Conservation (phyloP, 2,113 vertebrate species). For the Penelope pileata region DNA sequence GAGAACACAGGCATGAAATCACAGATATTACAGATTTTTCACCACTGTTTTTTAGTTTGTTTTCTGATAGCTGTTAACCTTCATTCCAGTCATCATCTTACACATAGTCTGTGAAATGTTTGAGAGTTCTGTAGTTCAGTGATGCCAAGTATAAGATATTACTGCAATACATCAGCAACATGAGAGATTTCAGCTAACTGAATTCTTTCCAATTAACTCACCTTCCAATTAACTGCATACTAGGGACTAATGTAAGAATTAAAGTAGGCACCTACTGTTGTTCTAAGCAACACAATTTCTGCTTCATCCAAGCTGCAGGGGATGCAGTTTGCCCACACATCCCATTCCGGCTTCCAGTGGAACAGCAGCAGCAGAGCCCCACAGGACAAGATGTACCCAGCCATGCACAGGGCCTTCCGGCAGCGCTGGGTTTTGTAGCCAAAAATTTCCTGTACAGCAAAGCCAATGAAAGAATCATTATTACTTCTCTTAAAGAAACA, state of each 20-base stretch:
- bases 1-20: background rate
- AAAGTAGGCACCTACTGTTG: slow-evolving; percentile 74
- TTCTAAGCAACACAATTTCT: slow-evolving; percentile 73
- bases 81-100: background rate
- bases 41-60: background rate
- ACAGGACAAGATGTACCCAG: slow-evolving; percentile 76
- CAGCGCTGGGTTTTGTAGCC: slow-evolving; percentile 75
- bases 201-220: background rate
- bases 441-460: slow-evolving; percentile 77
- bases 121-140: background rate
- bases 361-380: slow-evolving; percentile 78
- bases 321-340: slow-evolving; percentile 75
- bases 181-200: background rate
- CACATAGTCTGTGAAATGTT: background rate
- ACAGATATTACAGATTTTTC: background rate
- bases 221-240: background rate
- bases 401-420: slow-evolving; percentile 67
- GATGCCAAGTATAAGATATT: background rate
- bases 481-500: background rate
- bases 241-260: background rate
- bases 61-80: background rate
- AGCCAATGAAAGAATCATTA: background rate
- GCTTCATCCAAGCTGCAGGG: slow-evolving; percentile 78
- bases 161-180: background rate
- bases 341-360: slow-evolving; percentile 81